Base-by-base conservation (phyloP, 2,797 vertebrate species). In the Ctenopoma kingsleyae region DNA sequence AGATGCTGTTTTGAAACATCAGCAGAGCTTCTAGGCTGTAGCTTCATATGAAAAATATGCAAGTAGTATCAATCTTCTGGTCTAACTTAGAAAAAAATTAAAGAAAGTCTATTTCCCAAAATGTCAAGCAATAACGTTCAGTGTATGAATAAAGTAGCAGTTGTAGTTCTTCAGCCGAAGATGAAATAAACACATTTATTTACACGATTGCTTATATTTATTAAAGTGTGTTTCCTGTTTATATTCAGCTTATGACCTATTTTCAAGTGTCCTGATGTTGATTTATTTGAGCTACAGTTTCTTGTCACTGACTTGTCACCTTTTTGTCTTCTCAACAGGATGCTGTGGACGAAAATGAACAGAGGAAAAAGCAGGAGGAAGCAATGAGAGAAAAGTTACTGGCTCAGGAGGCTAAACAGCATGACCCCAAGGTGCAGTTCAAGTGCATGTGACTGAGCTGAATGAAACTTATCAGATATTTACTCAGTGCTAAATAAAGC, bases 331-430 rank as follows among this genome's bases (percentile, higher is more conserved):
- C 68, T 71, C 66, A 70, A 80, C 91, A 99, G 98, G 97, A 98
- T 19, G 98, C 98, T 0, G 90, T 98, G 82, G 96, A 94, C 88
- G 94, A 96, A 67, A 99, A 99, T 0, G 97, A 98, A 84, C 94
- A 86, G 58, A 95, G 95, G 62, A 98, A 97, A 91, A 99, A 96
- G 90, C 97, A 99, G 90, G 98, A 99, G 90, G 91, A 97, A 88
- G 97, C 97, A 36, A 94, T 97, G 95, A 89, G 96, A 80, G 97
- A 97, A 87, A 98, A 99, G 92, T 88, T 97, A 87, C 91, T 98
- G 88, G 97, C 97, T 52, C 95, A 98, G 93, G 97, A 98, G 94
- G 97, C 96, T 22, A 98, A 98, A 82, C 92, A 95, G 82, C 94
- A 95, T 3, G 91, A 95, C 79, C 93, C 94, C 30, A 96, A 95